These are phyloP conservation scores for Columba livia DNA, from an alignment of 2,113 vertebrate genomes.

Conservation along the genomic window DNA sequence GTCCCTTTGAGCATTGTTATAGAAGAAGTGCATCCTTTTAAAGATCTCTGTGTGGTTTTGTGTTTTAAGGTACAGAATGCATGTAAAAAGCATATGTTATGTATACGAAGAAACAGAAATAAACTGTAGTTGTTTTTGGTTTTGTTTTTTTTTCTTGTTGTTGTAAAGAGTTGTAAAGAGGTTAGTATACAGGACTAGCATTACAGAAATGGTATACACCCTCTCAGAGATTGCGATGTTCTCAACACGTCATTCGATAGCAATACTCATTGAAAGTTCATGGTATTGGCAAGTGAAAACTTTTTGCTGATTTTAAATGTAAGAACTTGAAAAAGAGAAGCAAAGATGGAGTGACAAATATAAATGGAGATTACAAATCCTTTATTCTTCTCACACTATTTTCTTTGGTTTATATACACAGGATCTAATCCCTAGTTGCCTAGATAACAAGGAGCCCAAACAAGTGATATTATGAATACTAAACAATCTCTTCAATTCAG, in stretches of 20 bases:
- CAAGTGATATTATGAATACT: background rate
- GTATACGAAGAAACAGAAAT: background rate
- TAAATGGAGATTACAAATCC: background rate
- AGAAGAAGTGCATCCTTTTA: background rate
- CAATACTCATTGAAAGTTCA: background rate
- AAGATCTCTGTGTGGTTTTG: background rate
- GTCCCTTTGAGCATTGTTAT: background rate
- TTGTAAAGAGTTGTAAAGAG: background rate
- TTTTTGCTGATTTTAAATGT: background rate
- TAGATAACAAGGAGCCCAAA: background rate
- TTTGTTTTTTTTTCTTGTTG: no score
- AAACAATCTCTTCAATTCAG: background rate
- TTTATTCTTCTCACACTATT: background rate
- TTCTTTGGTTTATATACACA: background rate
- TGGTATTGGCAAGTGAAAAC: background rate
- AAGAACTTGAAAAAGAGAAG: background rate
- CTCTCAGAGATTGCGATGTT: background rate
- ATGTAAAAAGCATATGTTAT: background rate
- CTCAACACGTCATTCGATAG: background rate
- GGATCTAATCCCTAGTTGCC: background rate
- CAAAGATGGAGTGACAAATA: background rate
- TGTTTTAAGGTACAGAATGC: background rate
- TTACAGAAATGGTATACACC: background rate
- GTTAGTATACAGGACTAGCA: background rate
- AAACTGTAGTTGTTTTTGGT: background rate